A percentile compares a stretch with the other conserved stretches of the same genome.
phyloP scores from a whole-genome alignment of 2,113 vertebrate genomes.

The Cyprinodon tularosa region DNA sequence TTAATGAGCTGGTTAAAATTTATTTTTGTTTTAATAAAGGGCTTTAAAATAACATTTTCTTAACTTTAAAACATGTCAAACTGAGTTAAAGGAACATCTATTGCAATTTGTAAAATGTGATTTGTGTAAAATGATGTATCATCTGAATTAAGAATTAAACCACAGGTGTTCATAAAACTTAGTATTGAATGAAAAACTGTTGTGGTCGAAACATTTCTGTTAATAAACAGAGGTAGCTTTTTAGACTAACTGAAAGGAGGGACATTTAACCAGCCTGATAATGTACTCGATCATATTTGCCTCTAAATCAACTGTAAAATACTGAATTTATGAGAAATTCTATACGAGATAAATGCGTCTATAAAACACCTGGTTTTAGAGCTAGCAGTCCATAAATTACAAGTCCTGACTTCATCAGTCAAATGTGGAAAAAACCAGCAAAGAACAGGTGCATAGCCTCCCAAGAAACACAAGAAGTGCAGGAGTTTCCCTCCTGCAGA shows the following conservation, averaged over 20 bases:
- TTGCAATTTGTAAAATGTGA: neutral
- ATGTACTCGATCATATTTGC: neutral
- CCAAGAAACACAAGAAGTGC: slow-evolving; percentile 68
- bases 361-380: slow-evolving; percentile 1
- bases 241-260: neutral
- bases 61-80: neutral
- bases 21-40: neutral
- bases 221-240: neutral
- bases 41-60: neutral
- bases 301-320: slow-evolving; percentile 1
- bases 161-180: neutral
- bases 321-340: neutral
- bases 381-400: slow-evolving; percentile 41
- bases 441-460: slow-evolving; percentile 72
- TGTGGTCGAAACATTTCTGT: neutral
- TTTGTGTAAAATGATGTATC: too few species aligned
- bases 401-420: slow-evolving; percentile 39
- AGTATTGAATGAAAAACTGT: neutral
- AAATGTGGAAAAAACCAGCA: slow-evolving; percentile 25
- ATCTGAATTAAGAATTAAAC: neutral
- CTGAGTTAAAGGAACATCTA: neutral
- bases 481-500: slow-evolving; percentile 61
- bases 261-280: neutral
- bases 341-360: neutral
- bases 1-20: neutral